Evolutionary conservation across 2,113 vertebrate genomes (phyloP).

Genomic region (Elanus axillaris): DNA sequence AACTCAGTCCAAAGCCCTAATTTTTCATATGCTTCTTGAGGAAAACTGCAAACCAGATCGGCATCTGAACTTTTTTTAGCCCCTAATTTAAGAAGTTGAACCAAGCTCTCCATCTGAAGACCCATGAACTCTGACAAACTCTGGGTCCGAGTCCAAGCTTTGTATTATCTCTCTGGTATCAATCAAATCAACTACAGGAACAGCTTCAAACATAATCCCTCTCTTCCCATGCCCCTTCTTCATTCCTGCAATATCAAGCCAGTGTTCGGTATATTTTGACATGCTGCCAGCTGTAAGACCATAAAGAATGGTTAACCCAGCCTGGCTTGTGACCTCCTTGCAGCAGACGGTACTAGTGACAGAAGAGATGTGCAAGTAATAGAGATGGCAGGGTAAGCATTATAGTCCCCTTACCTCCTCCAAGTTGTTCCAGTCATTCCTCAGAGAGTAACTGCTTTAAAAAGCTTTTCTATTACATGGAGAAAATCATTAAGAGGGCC

Average conservation of each 20-base stretch:
- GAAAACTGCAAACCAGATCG: not conserved
- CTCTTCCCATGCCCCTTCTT: not conserved
- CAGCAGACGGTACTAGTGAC: not conserved
- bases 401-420: not conserved
- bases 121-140: slow-evolving; percentile 4
- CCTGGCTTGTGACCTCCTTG: not conserved
- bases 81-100: not conserved
- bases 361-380: not conserved
- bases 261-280: not conserved
- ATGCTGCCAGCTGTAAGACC: not conserved
- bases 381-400: not conserved
- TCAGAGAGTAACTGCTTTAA: not conserved
- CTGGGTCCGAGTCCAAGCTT: not conserved
- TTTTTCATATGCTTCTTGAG: not conserved
- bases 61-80: slow-evolving; percentile 21
- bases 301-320: not conserved
- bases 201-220: not conserved
- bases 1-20: not conserved
- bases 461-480: not conserved
- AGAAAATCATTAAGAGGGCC: not conserved
- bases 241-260: not conserved
- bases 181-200: not conserved
- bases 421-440: not conserved
- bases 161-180: slow-evolving; percentile 4
- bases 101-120: not conserved